A percentile compares a stretch with the other conserved stretches of the same genome.
Evolutionary conservation across 2,888 invertebrate genomes (phyloP).

Genomic region (Conchocele bisecta): DNA sequence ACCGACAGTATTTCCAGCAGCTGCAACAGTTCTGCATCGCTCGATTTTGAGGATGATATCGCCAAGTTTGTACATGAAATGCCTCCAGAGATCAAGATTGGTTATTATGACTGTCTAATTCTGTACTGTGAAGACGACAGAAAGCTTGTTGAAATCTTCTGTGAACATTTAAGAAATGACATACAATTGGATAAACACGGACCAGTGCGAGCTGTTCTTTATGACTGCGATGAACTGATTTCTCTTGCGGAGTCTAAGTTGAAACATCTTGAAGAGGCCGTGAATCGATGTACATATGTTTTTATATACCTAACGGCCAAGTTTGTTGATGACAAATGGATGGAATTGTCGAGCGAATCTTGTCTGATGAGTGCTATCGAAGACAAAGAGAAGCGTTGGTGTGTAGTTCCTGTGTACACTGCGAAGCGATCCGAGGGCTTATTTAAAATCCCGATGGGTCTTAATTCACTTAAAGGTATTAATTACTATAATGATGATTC

Average conservation of each 20-base stretch:
- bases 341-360: conserved; percentile 67
- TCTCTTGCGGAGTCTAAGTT: conserved; percentile 37
- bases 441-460: conserved; percentile 66
- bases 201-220: conserved; percentile 57
- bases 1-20: too few relatives aligned
- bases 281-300: conserved; percentile 71
- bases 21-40: not conserved
- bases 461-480: conserved; percentile 71
- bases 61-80: conserved; percentile 30
- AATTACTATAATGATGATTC: conserved; percentile 68
- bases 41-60: not conserved
- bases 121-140: conserved; percentile 67
- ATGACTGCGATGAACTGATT: conserved; percentile 58
- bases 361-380: conserved; percentile 73
- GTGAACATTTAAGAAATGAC: conserved; percentile 51
- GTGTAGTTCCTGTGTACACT: conserved; percentile 74
- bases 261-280: conserved; percentile 51
- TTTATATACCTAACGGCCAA: conserved; percentile 69
- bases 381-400: conserved; percentile 69
- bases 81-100: conserved; percentile 57
- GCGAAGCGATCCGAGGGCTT: conserved; percentile 39
- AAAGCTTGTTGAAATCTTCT: conserved; percentile 53
- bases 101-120: conserved; percentile 69
- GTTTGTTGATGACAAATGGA: conserved; percentile 69
- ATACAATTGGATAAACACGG: conserved; percentile 31